These are phyloP conservation scores for Psilopsiagon aurifrons DNA, from an alignment of 2,113 vertebrate species.

Conservation along the genomic window DNA sequence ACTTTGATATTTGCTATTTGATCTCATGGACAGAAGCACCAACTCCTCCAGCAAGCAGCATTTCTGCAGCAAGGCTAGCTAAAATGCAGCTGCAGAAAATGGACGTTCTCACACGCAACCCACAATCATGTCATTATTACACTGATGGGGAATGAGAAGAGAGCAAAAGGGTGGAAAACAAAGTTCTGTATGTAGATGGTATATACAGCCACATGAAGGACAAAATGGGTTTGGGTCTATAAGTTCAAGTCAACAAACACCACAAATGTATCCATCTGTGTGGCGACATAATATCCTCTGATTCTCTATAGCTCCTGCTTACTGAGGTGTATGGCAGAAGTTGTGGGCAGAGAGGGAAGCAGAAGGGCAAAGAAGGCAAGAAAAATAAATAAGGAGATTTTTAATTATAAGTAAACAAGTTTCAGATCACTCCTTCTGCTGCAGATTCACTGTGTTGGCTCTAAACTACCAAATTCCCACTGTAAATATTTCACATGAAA, in stretches of 20 bases:
- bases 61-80: background rate
- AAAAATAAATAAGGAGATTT: slow-evolving; percentile 42
- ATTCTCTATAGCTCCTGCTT: slow-evolving; percentile 56
- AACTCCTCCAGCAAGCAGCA: background rate
- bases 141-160: background rate
- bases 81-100: background rate
- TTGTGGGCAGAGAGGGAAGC: slow-evolving; percentile 44
- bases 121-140: background rate
- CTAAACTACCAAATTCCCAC: slow-evolving; percentile 30
- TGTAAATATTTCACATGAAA: slow-evolving; percentile 51
- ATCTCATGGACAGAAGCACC: background rate
- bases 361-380: slow-evolving; percentile 41
- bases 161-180: slow-evolving; percentile 53
- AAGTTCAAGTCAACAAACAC: slow-evolving; percentile 58
- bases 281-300: slow-evolving; percentile 34
- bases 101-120: background rate
- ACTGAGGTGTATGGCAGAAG: slow-evolving; percentile 54
- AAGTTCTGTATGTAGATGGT: background rate
- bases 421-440: slow-evolving; percentile 36
- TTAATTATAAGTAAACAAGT: slow-evolving; percentile 43
- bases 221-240: slow-evolving; percentile 38
- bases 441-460: slow-evolving; percentile 33
- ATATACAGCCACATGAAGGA: slow-evolving; percentile 24
- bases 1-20: background rate
- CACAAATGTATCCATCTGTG: slow-evolving; percentile 53